These are phyloP conservation scores for Potamilus streckersoni DNA, from an alignment of 1,140 invertebrate genomes.

Conservation along the genomic window DNA sequence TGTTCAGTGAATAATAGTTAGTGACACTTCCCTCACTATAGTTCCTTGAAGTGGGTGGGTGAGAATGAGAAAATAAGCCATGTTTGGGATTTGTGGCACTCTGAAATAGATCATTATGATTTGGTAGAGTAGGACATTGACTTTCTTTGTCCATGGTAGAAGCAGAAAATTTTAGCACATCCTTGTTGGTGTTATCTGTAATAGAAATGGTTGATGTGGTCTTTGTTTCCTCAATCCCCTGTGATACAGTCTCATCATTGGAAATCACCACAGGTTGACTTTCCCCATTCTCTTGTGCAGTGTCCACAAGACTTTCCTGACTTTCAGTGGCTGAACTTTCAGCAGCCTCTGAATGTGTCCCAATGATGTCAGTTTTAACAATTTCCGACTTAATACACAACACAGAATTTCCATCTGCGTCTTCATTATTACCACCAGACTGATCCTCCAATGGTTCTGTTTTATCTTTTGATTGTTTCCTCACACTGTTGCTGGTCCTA, in stretches of 20 bases:
- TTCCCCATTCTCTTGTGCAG: too few species aligned
- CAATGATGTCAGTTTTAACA: background rate
- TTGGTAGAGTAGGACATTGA: too few species aligned
- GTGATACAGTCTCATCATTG: too few species aligned
- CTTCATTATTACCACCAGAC: background rate
- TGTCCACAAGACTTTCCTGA: too few species aligned
- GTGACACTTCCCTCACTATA: background rate
- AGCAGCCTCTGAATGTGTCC: too few species aligned
- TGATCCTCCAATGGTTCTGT: background rate
- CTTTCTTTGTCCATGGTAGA: too few species aligned
- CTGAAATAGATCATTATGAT: background rate
- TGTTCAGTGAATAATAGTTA: slow-evolving; percentile 26
- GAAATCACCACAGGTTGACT: too few species aligned
- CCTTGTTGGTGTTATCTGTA: too few species aligned
- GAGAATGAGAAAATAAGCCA: background rate
- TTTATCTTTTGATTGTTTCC: background rate
- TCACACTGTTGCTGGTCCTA: background rate
- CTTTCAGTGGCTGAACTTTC: too few species aligned
- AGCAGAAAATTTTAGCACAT: too few species aligned
- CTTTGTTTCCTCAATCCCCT: too few species aligned
- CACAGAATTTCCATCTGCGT: background rate
- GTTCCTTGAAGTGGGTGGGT: background rate
- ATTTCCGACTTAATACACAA: background rate
- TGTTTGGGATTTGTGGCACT: background rate
- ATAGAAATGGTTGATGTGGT: too few species aligned